Evolutionary conservation across 2,888 invertebrate genomes (phyloP), one percentile per base, ranked within the genome.

Genomic region (Anoplius nigerrimus): DNA sequence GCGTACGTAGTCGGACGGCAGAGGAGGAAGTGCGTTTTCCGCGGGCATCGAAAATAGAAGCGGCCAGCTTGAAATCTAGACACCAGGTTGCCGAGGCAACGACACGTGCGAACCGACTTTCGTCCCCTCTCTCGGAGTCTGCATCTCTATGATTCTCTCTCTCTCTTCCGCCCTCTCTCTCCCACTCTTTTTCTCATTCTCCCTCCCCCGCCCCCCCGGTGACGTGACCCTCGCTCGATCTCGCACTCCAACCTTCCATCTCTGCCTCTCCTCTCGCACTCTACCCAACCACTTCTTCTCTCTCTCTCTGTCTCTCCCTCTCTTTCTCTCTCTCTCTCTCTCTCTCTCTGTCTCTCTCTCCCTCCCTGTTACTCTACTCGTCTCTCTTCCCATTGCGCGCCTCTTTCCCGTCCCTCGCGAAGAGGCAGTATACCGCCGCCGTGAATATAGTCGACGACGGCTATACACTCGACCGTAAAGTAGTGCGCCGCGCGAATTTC

Each of bases 61-160:
- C 66, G 66, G 68, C 74, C 68, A 56, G 77, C 67, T 61, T 27
- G 68, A 74, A 68, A 72, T 66, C 73, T 69, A 77, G 71, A 77
- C 59, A 56, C 63, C 67, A 71, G 72, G 82, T 83, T 82, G 74
- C 82, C 82, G 67, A 67, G 83, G 81, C 76, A 82, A 83, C 83
- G 81, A 82, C 82, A 82, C 83, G 82, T 70, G 76, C 78, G 59
- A 61, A 51, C 64, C 34, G 48, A 55, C 22, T 71, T 68, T 62
- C 61, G 58, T 43, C 59, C 22, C 34, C 60, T 62, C 48, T 34
- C 34, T 34, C 34, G 34, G 34, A 34, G 34, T 34, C 34, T 34
- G 34, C 21, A 27, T 21, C 53, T 54, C 45, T 51, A n/a, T 54
- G 46, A 43, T 46, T 46, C 42, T 63, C 6, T 43, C 34, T 43